Base-by-base conservation (phyloP, 2,113 vertebrate genomes). In the Pampusana beccarii region DNA sequence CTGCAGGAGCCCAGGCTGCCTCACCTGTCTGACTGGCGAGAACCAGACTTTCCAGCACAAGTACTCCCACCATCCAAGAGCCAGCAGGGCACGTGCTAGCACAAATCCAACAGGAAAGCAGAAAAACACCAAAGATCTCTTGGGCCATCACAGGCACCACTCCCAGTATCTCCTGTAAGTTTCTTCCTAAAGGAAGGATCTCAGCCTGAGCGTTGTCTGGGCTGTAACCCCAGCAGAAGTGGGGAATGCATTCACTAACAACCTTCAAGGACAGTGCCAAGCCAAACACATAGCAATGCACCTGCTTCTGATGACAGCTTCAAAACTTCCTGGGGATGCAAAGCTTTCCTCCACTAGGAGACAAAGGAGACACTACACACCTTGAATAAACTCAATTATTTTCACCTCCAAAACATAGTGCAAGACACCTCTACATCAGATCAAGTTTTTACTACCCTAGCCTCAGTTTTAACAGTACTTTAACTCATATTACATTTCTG, bases 11-110 rank as follows among this genome's bases (percentile, higher is more conserved):
- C 80, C 80, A 92, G 86, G 92, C 75, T 88, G 86, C 48, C 91
- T 81, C 86, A 94, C 96, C 90, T 88, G 88, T 92, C 79, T 54
- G 57, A 89, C 92, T 74, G 46, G 95, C 38, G 92, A 78, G 88
- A 96, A 93, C 96, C 75, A 94, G 93, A 95, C 82, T 92, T 97
- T 94, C 95, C 92, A 95, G 92, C 67, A 67, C 56, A 64, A 74
- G 82, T 40, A 83, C 61, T 94, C 90, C 95, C 88, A 93, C 72
- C 80, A 84, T n/a, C 69, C 64, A 42, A 80, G 74, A 92, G 29
- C 23, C 24, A 46, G 50, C 0, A 87, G 15, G 21, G 16, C 74
- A 73, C 80, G 81, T 0, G 0, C 84, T 53, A 64, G 19, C n/a
- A 31, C 11, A 54, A 72, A 69, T 31, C 48, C 80, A 93, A 48